phyloP scores from a whole-genome alignment of 2,797 vertebrate species.

The Scleropages formosus region DNA sequence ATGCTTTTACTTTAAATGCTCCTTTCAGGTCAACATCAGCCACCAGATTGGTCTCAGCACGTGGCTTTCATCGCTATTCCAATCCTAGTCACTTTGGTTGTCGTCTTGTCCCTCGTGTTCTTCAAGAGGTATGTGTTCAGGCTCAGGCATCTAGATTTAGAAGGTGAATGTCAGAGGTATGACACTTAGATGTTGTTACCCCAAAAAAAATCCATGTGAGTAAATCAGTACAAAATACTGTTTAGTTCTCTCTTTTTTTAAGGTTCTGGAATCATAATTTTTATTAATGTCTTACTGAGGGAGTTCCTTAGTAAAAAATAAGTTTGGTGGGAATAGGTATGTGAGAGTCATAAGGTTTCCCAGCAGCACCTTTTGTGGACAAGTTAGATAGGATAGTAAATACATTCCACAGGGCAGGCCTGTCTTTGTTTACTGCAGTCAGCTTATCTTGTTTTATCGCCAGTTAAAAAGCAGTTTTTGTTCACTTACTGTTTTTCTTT shows the following conservation, averaged over 20 bases:
- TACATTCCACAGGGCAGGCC: too few species aligned
- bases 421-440: too few species aligned
- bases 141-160: neutral
- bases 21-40: neutral
- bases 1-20: neutral
- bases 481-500: too few species aligned
- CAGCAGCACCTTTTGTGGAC: too few species aligned
- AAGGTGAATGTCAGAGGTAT: neutral
- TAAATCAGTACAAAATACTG: neutral
- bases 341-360: too few species aligned
- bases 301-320: too few species aligned
- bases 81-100: conserved; percentile 11
- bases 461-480: too few species aligned
- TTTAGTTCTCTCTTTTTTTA: neutral
- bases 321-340: too few species aligned
- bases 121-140: conserved; percentile 26
- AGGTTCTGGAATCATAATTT: neutral
- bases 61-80: conserved; percentile 24
- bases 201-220: neutral
- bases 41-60: neutral
- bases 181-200: neutral
- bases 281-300: neutral
- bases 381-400: too few species aligned
- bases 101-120: conserved; percentile 26
- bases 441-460: too few species aligned